Evolutionary conservation across 1,140 invertebrate genomes (phyloP).

Genomic region (Nymphalis io): DNA sequence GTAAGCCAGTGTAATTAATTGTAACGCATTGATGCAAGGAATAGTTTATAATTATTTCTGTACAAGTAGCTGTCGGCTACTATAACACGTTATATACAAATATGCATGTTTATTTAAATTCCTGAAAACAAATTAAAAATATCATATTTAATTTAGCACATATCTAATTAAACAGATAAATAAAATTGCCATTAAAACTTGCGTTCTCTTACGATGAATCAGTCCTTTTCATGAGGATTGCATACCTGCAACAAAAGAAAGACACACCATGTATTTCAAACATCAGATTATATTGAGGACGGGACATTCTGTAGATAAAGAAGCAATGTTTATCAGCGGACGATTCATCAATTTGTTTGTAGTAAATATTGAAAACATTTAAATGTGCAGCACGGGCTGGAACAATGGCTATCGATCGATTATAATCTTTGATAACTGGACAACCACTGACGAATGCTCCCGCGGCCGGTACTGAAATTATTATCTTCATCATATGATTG

Average conservation of each 20-base stretch:
- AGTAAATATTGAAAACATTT: conserved; percentile 53
- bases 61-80: too few relatives aligned
- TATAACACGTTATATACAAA: too few relatives aligned
- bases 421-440: conserved; percentile 53
- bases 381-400: conserved; percentile 48
- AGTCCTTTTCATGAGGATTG: neutral
- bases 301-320: conserved; percentile 52
- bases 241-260: conserved; percentile 31
- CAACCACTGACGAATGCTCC: conserved; percentile 36
- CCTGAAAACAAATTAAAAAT: too few relatives aligned
- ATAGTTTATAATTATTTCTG: too few relatives aligned
- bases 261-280: conserved; percentile 20
- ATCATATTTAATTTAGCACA: too few relatives aligned
- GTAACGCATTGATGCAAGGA: too few relatives aligned
- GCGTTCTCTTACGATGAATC: neutral
- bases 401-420: conserved; percentile 56
- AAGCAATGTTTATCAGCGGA: conserved; percentile 39
- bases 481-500: neutral
- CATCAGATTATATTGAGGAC: conserved; percentile 30
- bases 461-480: conserved; percentile 6
- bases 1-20: too few relatives aligned
- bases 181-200: neutral
- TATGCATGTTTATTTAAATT: too few relatives aligned
- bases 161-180: neutral
- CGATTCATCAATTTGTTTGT: conserved; percentile 52